Evolutionary conservation across 1,140 invertebrate genomes (phyloP).

Genomic region (Muscidifurax raptorellus): DNA sequence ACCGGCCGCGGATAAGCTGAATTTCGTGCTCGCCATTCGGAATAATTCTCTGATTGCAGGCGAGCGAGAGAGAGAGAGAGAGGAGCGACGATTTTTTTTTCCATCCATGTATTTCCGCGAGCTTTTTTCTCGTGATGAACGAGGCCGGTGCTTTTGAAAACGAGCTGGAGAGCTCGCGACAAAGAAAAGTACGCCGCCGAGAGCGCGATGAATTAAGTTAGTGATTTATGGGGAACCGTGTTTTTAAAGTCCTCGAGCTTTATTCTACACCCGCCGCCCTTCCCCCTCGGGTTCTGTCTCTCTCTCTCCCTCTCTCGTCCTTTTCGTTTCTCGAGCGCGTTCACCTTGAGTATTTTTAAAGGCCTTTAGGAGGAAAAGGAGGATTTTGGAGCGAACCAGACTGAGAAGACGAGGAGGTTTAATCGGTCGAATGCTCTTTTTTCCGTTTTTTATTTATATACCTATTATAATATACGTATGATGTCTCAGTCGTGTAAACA

Average conservation of each 20-base stretch:
- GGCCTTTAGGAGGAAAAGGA: background rate
- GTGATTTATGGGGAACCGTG: background rate
- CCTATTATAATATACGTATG: background rate
- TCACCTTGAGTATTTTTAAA: background rate
- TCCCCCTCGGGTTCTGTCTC: constrained; percentile 3
- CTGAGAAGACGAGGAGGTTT: too few species aligned
- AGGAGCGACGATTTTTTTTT: background rate
- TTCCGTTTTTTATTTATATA: background rate
- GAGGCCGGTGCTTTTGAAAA: background rate
- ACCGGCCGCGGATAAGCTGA: constrained; percentile 15
- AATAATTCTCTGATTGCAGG: constrained; percentile 6
- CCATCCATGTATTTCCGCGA: background rate
- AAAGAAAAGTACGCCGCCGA: background rate
- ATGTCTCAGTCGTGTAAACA: background rate
- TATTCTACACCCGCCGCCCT: background rate
- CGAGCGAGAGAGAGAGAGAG: too few species aligned
- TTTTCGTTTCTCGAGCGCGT: background rate
- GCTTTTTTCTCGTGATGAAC: background rate
- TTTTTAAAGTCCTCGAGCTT: constrained; percentile 2
- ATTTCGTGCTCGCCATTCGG: constrained; percentile 8
- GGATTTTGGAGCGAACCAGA: background rate
- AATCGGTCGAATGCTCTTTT: too few species aligned
- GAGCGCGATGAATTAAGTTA: background rate
- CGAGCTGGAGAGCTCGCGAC: background rate
- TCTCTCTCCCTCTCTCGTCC: background rate